Base-by-base conservation (phyloP, 1,140 invertebrate genomes). In the Drosophila tsacasi region DNA sequence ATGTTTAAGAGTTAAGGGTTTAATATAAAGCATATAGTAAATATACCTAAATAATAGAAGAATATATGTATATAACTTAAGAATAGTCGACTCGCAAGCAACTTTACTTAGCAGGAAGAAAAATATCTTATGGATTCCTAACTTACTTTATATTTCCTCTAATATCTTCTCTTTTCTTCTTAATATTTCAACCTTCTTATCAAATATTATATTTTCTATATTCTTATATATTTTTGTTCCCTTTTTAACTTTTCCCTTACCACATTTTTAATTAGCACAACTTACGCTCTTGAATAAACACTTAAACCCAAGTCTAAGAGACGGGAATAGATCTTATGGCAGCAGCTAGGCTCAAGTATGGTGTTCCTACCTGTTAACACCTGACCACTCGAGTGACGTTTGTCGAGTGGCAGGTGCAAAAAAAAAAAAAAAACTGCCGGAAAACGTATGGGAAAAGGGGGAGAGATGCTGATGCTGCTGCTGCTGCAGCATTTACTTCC, bases 401-500 rank as follows among this genome's bases (percentile, higher is more conserved):
- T 32, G 58, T 54, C 58, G 13, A 75, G 72, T 73, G 69, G 35
- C 66, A 52, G 49, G 15, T 17, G 9, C 13, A n/a, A 37, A 58
- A 30, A 27, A 46, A 61, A 23, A 1, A 6, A 27, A 42, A 17
- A 19, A n/a, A 52, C 15, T 42, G 5, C 5, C 15, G 42, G 17
- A 25, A 66, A 66, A 17, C 54, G 21, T 39, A 39, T 42, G 32
- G 23, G 23, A 23, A 49, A 35, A 23, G 19, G 37, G 25, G 54
- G 9, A 42, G 50, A 54, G 47, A 27, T 49, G 47, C 7, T 23
- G 21, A 1, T 30, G 27, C 27, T 27, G 27, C 40, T 44, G 40
- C 19, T 44, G 19, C 19, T 46, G 44, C 44, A 15, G 73, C 73
- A 55, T 76, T 77, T 78, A 78, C 75, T 78, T 78, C 64, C 76